Percentiles rank a stretch among this genome's conserved stretches.
These are phyloP conservation scores for Drosophila helvetica DNA, from an alignment of 2,888 invertebrate genomes.

Conservation along the genomic window DNA sequence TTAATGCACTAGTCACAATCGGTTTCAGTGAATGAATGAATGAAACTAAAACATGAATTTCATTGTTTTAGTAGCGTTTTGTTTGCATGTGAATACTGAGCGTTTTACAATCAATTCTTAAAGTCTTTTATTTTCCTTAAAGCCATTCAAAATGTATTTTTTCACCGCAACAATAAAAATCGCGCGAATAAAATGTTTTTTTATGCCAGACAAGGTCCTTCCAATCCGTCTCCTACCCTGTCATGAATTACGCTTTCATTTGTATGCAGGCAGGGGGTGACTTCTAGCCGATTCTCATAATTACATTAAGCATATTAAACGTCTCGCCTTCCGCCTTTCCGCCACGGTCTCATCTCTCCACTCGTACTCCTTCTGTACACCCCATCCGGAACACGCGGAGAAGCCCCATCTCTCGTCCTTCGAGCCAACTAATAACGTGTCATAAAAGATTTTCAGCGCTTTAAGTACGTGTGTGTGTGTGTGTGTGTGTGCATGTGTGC, in stretches of 20 bases:
- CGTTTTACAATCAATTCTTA: neutral
- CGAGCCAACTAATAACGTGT: slow-evolving; percentile 32
- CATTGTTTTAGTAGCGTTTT: too few relatives aligned
- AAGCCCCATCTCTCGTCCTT: slow-evolving; percentile 4
- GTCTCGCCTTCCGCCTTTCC: slow-evolving; percentile 24
- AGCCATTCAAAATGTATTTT: slow-evolving; percentile 60
- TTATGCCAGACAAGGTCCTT: slow-evolving; percentile 51
- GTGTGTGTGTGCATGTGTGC: neutral
- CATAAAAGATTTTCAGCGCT: slow-evolving; percentile 47
- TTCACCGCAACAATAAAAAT: slow-evolving; percentile 58
- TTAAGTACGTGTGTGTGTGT: slow-evolving; percentile 26
- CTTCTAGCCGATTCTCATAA: slow-evolving; percentile 43
- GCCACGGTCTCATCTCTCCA: slow-evolving; percentile 8
- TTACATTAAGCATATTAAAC: slow-evolving; percentile 63
- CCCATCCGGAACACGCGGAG: neutral
- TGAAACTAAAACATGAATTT: too few relatives aligned
- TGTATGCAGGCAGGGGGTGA: slow-evolving; percentile 56
- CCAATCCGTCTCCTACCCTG: slow-evolving; percentile 4
- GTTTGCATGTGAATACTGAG: too few relatives aligned
- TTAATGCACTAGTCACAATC: too few relatives aligned
- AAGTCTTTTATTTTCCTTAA: neutral
- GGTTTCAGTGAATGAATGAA: too few relatives aligned
- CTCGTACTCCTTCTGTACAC: neutral
- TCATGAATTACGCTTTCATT: slow-evolving; percentile 72
- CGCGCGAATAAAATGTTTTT: slow-evolving; percentile 34